Percentiles rank a stretch among this genome's conserved stretches.
These are phyloP conservation scores for Spilogale gracilis DNA, from an alignment of 2,113 vertebrate genomes.

Conservation along the genomic window DNA sequence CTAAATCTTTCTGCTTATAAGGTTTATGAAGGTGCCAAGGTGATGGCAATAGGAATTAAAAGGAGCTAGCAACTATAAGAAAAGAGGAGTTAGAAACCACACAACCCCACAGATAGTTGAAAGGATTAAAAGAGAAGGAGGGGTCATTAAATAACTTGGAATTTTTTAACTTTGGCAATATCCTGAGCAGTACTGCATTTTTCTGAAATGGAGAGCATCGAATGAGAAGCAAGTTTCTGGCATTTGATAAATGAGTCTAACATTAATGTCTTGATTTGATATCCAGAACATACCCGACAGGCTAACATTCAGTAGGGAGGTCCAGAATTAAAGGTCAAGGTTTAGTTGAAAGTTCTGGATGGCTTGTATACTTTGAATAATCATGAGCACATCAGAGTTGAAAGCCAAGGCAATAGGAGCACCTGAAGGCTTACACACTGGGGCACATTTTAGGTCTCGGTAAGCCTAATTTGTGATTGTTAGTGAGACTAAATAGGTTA, in stretches of 20 bases:
- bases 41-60: background rate
- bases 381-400: background rate
- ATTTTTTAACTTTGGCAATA: background rate
- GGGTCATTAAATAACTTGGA: background rate
- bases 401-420: background rate
- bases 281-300: background rate
- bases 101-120: background rate
- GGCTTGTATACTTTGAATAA: background rate
- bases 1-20: background rate
- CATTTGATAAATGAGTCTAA: background rate
- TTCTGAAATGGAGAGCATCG: background rate
- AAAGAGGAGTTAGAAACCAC: background rate
- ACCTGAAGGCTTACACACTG: fast-evolving
- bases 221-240: background rate
- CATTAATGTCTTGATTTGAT: background rate
- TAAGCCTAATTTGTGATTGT: background rate
- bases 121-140: background rate
- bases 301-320: background rate
- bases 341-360: background rate
- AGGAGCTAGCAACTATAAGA: background rate
- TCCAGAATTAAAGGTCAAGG: background rate
- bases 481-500: background rate
- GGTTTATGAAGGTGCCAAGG: background rate
- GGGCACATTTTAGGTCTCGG: background rate
- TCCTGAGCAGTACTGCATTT: background rate